Base-by-base conservation (phyloP, 2,797 vertebrate species). In the Macroramphosus scolopax region DNA sequence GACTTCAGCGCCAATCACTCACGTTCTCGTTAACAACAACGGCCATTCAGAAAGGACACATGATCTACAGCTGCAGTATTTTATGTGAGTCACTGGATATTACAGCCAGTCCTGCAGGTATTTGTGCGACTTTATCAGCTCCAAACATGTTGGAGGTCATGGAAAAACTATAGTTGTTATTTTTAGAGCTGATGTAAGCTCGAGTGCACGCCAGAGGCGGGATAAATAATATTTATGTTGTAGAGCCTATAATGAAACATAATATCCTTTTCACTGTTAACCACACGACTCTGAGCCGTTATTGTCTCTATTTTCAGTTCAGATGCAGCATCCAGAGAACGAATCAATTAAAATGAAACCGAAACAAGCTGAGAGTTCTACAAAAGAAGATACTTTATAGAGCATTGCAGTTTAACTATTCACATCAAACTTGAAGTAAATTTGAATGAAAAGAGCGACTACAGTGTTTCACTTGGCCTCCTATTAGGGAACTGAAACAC, bases 111-210 rank as follows among this genome's bases (percentile, higher is more conserved):
- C 66, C 51, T 37, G 63, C 18, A 34, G 58, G 59, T 81, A 49
- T 78, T 32, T 58, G 41, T 62, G 64, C 68, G 29, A 46, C 26
- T 75, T 79, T 70, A 84, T 87, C 72, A 66, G 60, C 35, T 78
- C 32, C 33, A 57, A 65, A 67, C 48, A 39, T 51, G 32, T 61
- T 68, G 63, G 77, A 84, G 76, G 79, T 72, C 71, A 68, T n/a
- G n/a, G n/a, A 59, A 46, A 17, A 36, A 42, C 42, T 46, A 13
- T 37, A 18, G 39, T 34, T 71, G 62, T 77, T 81, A 56, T 77
- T 85, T 75, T 79, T 63, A 77, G 70, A 72, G 51, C 46, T 86
- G 72, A 77, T 74, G 59, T 75, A 76, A 82, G 56, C 31, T 53
- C 32, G 20, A 51, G 5, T 35, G 38, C 25, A 44, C 49, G 43